Percentiles rank a stretch among this genome's conserved stretches.
Conservation (phyloP, 2,113 vertebrate genomes). For the Apeltes quadracus region DNA sequence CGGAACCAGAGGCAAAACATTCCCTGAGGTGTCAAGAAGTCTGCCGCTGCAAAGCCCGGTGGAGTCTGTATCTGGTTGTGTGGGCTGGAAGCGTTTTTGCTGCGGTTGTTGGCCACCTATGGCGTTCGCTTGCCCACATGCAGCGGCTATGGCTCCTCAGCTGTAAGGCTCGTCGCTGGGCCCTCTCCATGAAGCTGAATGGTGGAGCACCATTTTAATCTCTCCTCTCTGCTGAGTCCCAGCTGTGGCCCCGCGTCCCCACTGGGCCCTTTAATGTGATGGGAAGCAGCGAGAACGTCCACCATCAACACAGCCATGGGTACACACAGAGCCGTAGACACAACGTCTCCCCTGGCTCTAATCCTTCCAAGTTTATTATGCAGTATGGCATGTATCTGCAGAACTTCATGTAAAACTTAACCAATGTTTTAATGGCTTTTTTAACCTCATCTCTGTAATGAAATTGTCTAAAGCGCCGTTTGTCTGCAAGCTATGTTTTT, state of each 20-base stretch:
- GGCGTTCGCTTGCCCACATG: slow-evolving; percentile 54
- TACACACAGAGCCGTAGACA: background rate
- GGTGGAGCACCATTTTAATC: slow-evolving; percentile 61
- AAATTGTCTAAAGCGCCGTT: background rate
- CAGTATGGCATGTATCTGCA: background rate
- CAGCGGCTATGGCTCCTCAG: slow-evolving; percentile 61
- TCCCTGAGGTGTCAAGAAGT: slow-evolving; percentile 31
- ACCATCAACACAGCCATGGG: slow-evolving; percentile 19
- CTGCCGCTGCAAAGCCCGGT: slow-evolving; percentile 34
- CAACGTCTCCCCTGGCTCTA: slow-evolving; percentile 1
- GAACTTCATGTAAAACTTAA: background rate
- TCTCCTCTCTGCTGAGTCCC: slow-evolving; percentile 61
- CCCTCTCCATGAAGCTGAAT: slow-evolving; percentile 60
- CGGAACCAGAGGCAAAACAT: slow-evolving; percentile 51
- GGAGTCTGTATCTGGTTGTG: slow-evolving; percentile 40
- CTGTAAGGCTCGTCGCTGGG: slow-evolving; percentile 59
- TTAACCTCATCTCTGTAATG: background rate
- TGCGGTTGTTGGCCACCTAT: slow-evolving; percentile 54
- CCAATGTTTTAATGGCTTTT: background rate
- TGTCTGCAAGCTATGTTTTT: background rate
- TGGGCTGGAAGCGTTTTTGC: slow-evolving; percentile 55
- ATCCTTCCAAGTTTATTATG: background rate
- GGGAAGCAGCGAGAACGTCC: slow-evolving; percentile 22
- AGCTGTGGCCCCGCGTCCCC: slow-evolving; percentile 59
- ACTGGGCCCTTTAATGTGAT: slow-evolving; percentile 41